Conservation (phyloP, 2,797 vertebrate genomes). For the Acanthurus tractus region DNA sequence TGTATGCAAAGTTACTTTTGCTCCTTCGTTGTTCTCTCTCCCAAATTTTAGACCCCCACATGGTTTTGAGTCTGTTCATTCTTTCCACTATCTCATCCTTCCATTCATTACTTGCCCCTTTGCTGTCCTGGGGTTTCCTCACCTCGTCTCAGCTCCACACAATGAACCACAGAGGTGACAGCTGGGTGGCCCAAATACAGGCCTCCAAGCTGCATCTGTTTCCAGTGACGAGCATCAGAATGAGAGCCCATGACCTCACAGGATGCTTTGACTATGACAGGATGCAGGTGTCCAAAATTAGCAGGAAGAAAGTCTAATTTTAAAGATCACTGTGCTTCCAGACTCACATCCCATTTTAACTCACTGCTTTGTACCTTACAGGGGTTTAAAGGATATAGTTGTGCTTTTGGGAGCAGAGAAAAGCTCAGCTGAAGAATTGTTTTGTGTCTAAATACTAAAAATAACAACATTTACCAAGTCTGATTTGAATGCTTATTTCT, state of each 20-base stretch:
- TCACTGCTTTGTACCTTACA: neutral
- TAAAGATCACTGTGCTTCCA: slow-evolving; percentile 61
- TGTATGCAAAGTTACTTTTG: neutral
- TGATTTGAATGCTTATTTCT: neutral
- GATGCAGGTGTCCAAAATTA: slow-evolving; percentile 81
- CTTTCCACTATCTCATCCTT: slow-evolving; percentile 22
- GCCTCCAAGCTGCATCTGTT: slow-evolving; percentile 55
- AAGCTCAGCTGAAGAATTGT: neutral
- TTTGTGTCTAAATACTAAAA: neutral
- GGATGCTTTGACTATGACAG: slow-evolving; percentile 78
- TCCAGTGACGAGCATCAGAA: slow-evolving; percentile 61
- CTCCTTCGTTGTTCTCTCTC: neutral
- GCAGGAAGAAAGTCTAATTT: slow-evolving; percentile 77
- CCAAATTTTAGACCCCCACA: neutral
- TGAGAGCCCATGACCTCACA: slow-evolving; percentile 64
- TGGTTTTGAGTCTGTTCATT: neutral
- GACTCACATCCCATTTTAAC: slow-evolving; percentile 36
- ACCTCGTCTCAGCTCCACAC: slow-evolving; percentile 20
- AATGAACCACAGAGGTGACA: slow-evolving; percentile 39
- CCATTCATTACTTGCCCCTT: slow-evolving; percentile 5
- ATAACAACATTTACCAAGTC: neutral
- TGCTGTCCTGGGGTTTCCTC: slow-evolving; percentile 39
- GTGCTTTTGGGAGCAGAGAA: no score
- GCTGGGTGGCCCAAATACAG: slow-evolving; percentile 35
- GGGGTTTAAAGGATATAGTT: slow-evolving; percentile 3